Conservation (phyloP, 1,140 invertebrate species). For the Eufriesea mexicana region DNA sequence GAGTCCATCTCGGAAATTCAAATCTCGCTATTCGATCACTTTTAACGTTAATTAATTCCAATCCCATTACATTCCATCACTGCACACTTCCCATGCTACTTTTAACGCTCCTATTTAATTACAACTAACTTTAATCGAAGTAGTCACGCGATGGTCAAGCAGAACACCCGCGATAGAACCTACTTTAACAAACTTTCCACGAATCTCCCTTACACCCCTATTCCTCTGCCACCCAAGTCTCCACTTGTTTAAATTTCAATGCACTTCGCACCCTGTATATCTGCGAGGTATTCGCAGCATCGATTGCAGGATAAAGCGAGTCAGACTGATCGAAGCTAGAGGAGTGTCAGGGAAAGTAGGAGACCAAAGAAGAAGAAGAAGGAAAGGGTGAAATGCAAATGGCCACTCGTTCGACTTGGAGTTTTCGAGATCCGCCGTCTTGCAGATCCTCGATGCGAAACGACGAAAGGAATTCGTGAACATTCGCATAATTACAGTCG, state of each 20-base stretch:
- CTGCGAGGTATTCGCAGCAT: conserved; percentile 39
- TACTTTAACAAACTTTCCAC: neutral
- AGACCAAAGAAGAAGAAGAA: conserved; percentile 11
- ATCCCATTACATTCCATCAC: neutral
- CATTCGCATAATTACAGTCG: conserved; percentile 34
- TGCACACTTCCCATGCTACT: neutral
- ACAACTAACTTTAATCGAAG: conserved; percentile 9
- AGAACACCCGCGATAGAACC: neutral
- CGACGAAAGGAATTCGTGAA: conserved; percentile 16
- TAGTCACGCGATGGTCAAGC: conserved; percentile 2
- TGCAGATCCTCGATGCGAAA: neutral
- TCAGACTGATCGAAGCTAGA: conserved; percentile 39
- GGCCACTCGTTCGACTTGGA: conserved; percentile 19
- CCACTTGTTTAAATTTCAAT: conserved; percentile 53
- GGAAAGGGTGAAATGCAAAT: conserved; percentile 37
- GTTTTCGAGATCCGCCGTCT: conserved; percentile 26
- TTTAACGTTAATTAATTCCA: neutral
- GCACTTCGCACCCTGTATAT: conserved; percentile 28
- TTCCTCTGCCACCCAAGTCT: neutral
- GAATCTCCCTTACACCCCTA: neutral
- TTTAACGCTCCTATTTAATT: conserved; percentile 9
- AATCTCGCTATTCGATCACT: neutral
- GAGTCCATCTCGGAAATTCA: too few relatives aligned
- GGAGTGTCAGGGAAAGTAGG: neutral
- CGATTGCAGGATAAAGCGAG: conserved; percentile 26